Percentiles rank a stretch among this genome's conserved stretches.
Conservation (phyloP, 2,797 vertebrate species). For the Fundulus diaphanus region DNA sequence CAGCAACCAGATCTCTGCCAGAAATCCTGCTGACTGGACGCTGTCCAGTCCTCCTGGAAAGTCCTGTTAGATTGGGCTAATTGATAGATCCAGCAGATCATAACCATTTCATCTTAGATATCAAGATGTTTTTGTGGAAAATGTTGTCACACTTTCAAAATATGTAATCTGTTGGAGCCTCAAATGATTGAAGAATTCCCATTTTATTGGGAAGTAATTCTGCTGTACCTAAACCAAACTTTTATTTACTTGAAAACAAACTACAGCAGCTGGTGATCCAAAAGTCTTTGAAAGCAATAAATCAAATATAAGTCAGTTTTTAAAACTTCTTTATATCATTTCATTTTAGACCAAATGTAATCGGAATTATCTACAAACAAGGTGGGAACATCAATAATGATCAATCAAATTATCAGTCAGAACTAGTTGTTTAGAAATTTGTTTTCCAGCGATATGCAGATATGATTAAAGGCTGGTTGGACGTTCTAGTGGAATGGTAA, state of each 20-base stretch:
- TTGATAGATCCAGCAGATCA: constrained; percentile 6
- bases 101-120: not conserved
- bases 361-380: not conserved
- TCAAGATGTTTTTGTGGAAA: not conserved
- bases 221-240: not conserved
- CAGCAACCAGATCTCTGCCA: constrained; percentile 27
- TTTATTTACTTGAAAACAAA: not conserved
- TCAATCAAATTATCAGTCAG: not conserved
- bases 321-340: not conserved
- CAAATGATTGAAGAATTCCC: not conserved
- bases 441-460: no score
- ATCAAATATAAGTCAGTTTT: not conserved
- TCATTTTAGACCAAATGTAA: not conserved
- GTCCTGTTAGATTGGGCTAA: constrained; percentile 52
- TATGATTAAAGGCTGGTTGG: no score
- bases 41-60: constrained; percentile 28
- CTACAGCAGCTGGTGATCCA: not conserved
- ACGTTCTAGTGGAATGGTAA: no score
- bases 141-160: not conserved
- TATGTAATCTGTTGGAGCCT: not conserved
- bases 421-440: not conserved
- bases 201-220: not conserved
- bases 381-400: no score
- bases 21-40: constrained; percentile 41
- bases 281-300: not conserved